phyloP scores from a whole-genome alignment of 2,113 vertebrate genomes.

The Chelonoidis abingdonii region DNA sequence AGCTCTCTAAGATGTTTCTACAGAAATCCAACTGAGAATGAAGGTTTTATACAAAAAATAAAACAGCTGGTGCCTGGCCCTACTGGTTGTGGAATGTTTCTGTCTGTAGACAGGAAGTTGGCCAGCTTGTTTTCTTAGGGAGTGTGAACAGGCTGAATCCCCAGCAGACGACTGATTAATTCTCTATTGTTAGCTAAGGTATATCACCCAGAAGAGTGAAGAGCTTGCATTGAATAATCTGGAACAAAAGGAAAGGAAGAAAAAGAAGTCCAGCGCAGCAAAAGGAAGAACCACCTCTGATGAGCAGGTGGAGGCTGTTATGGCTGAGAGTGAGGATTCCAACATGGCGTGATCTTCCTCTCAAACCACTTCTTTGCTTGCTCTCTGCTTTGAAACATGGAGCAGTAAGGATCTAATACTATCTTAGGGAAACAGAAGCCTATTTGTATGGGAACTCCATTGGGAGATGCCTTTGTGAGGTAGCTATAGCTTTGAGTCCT shows the following conservation, averaged over 20 bases:
- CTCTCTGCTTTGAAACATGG: background rate
- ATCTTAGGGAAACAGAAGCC: background rate
- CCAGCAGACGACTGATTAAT: background rate
- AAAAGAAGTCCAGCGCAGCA: conserved; percentile 49
- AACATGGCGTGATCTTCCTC: conserved; percentile 38
- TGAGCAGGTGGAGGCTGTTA: conserved; percentile 14
- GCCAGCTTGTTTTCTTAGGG: background rate
- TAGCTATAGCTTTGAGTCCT: background rate
- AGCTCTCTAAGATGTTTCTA: background rate
- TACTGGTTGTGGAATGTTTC: background rate
- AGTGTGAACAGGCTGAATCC: background rate
- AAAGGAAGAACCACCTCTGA: conserved; percentile 40
- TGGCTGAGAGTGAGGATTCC: conserved; percentile 65
- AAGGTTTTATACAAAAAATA: background rate
- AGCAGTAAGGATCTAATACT: background rate
- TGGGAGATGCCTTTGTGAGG: background rate
- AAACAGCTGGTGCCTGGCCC: background rate
- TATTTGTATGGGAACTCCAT: background rate
- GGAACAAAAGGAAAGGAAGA: conserved; percentile 76
- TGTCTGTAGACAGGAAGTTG: background rate
- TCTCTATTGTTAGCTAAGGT: conserved; percentile 62
- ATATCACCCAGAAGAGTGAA: conserved; percentile 73
- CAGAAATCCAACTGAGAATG: background rate
- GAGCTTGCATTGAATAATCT: conserved; percentile 62
- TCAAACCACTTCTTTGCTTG: background rate